Percentiles rank a stretch among this genome's conserved stretches.
Conservation (phyloP, 2,888 invertebrate genomes). For the Abrostola tripartita region DNA sequence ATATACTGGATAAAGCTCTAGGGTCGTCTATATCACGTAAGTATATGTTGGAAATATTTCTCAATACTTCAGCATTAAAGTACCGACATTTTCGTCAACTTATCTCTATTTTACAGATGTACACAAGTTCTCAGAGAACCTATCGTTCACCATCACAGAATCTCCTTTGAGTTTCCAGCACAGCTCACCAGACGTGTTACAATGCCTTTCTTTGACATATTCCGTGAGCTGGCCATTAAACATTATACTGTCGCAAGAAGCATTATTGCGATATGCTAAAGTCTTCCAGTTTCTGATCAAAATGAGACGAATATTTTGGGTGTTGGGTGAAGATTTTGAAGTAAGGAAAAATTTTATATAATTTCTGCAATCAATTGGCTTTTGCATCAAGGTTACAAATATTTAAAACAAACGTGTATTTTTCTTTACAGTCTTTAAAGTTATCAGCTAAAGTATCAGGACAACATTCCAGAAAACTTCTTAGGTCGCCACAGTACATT, state of each 20-base stretch:
- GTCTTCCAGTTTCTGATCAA: conserved; percentile 93
- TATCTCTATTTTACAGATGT: conserved; percentile 71
- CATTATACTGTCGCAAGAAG: conserved; percentile 92
- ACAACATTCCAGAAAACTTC: conserved; percentile 81
- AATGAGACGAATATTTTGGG: conserved; percentile 93
- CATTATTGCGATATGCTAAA: conserved; percentile 91
- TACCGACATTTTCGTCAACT: neutral
- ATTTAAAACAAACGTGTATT: neutral
- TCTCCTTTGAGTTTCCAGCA: conserved; percentile 90
- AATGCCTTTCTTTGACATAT: conserved; percentile 91
- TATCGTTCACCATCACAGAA: conserved; percentile 90
- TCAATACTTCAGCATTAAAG: too few species aligned
- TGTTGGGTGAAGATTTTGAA: conserved; percentile 91
- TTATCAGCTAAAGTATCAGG: conserved; percentile 85
- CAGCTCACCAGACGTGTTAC: conserved; percentile 90
- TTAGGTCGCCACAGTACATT: conserved; percentile 91
- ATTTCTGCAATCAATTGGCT: neutral
- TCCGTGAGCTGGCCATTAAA: conserved; percentile 93
- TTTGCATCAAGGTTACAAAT: neutral
- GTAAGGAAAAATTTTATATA: conserved; percentile 61
- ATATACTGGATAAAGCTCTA: conserved; percentile 91
- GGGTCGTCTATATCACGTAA: conserved; percentile 90
- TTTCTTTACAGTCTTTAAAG: conserved; percentile 88
- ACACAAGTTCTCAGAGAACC: conserved; percentile 89
- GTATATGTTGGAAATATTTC: conserved; percentile 43